A percentile compares a stretch with the other conserved stretches of the same genome.
phyloP scores from a whole-genome alignment of 53 echinoderm and acorn worm genomes.

The Stichopus horrens region DNA sequence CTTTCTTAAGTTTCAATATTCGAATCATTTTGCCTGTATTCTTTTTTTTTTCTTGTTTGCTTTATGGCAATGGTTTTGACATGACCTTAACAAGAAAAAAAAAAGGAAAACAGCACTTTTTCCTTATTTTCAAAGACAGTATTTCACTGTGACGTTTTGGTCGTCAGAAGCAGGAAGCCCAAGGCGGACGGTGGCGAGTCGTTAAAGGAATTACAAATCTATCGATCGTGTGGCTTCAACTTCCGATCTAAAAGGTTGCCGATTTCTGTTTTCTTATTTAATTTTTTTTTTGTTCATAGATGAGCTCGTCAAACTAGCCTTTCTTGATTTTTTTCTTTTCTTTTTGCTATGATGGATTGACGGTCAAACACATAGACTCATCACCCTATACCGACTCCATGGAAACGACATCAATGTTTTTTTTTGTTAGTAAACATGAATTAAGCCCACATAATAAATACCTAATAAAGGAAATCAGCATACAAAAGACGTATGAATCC shows the following conservation, averaged over 20 bases:
- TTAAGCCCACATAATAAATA: neutral
- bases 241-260: neutral
- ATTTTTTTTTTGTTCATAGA: too few species aligned
- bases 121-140: neutral
- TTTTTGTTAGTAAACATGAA: slow-evolving; percentile 9
- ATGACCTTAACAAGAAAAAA: neutral
- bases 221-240: neutral
- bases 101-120: neutral
- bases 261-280: too few species aligned
- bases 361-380: neutral
- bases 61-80: slow-evolving; percentile 5
- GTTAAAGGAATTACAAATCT: slow-evolving; percentile 14
- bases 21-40: too few species aligned
- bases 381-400: neutral
- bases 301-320: too few species aligned
- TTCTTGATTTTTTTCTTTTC: too few species aligned
- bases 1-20: neutral
- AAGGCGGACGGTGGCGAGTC: neutral
- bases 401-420: neutral
- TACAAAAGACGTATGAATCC: neutral
- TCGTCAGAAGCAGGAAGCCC: neutral
- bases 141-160: neutral
- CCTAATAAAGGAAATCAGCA: neutral
- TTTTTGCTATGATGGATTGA: neutral
- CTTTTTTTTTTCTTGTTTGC: too few species aligned